Evolutionary conservation across 2,797 vertebrate species (phyloP).

Genomic region (Sebastolobus alascanus): DNA sequence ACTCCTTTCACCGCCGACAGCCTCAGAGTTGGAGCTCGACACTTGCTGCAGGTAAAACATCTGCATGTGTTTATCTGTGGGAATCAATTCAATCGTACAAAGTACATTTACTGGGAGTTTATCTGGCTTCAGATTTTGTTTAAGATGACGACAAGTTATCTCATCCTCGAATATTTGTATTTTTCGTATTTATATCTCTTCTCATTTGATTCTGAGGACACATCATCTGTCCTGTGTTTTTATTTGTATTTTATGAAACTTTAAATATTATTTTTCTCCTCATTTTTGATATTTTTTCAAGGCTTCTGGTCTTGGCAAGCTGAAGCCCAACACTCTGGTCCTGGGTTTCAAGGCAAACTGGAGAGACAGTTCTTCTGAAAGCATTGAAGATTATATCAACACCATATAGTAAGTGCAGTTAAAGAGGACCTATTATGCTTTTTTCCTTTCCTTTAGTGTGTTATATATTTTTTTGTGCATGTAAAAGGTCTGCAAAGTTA

Average conservation of each 20-base stretch:
- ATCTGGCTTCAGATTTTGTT: not conserved
- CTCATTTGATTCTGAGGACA: not conserved
- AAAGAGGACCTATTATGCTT: not conserved
- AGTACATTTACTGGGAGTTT: not conserved
- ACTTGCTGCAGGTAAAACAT: slow-evolving; percentile 82
- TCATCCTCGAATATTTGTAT: not conserved
- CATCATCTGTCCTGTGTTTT: not conserved
- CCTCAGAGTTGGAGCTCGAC: slow-evolving; percentile 76
- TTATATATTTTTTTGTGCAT: too few relatives aligned
- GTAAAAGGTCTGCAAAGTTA: too few relatives aligned
- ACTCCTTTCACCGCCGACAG: slow-evolving; percentile 65
- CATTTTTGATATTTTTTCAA: slow-evolving; percentile 35
- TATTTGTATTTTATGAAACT: not conserved
- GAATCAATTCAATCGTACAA: not conserved
- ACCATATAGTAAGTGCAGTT: slow-evolving; percentile 82
- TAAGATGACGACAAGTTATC: not conserved
- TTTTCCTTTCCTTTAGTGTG: too few relatives aligned
- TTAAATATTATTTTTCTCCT: not conserved
- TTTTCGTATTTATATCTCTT: not conserved
- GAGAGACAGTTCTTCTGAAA: slow-evolving; percentile 73
- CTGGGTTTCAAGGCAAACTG: slow-evolving; percentile 87
- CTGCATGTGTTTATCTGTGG: not conserved
- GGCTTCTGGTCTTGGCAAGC: slow-evolving; percentile 85
- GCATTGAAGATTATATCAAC: slow-evolving; percentile 82
- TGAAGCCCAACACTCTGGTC: slow-evolving; percentile 85